Evolutionary conservation across 2,113 vertebrate genomes (phyloP).

Genomic region (Antigone vipio): DNA sequence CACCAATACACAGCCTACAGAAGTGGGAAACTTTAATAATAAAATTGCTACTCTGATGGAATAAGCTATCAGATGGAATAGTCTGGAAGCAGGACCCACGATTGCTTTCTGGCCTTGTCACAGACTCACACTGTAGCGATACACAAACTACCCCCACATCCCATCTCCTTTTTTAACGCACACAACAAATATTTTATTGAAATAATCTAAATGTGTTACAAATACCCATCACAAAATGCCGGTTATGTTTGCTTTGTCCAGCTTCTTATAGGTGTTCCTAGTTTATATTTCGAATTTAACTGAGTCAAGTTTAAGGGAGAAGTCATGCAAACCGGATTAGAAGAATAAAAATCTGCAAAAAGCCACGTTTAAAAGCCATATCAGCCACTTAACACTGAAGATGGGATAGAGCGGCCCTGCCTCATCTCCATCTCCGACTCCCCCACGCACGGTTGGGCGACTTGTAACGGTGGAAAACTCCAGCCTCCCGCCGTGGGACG

Average conservation of each 20-base stretch:
- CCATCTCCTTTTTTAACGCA: too few species aligned
- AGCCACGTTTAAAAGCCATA: accelerated
- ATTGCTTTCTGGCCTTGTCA: too few species aligned
- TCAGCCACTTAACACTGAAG: not conserved
- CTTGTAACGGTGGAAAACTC: not conserved
- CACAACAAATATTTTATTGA: not conserved
- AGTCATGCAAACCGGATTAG: accelerated
- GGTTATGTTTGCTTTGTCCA: not conserved
- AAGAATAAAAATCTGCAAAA: accelerated
- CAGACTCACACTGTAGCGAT: too few species aligned
- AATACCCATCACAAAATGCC: too few species aligned
- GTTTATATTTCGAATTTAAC: not conserved
- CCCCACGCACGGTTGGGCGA: not conserved
- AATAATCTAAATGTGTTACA: not conserved
- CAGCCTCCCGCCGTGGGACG: not conserved
- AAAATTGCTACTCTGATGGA: not conserved
- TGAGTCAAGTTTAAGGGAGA: not conserved
- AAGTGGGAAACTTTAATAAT: not conserved
- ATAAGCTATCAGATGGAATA: not conserved
- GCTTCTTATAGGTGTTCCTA: not conserved
- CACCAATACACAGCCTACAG: not conserved
- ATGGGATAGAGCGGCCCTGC: accelerated
- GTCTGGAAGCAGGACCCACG: not conserved
- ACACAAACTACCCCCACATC: too few species aligned
- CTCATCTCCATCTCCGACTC: not conserved